phyloP scores from a whole-genome alignment of 2,888 invertebrate genomes.

The Pseudeuparius sepicola region DNA sequence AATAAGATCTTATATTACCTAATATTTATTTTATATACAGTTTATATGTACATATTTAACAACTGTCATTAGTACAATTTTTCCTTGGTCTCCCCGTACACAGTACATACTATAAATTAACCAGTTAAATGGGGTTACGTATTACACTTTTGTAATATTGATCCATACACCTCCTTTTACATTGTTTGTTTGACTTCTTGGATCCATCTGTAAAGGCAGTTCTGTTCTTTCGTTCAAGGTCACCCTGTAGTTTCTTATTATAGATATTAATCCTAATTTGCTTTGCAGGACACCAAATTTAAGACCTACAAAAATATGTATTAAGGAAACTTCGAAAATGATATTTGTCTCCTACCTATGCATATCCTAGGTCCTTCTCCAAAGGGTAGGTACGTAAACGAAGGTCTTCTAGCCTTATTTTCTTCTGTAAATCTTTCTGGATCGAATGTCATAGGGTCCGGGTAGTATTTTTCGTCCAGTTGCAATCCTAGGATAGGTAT shows the following conservation, averaged over 20 bases:
- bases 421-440: constrained; percentile 27
- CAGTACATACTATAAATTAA: no score
- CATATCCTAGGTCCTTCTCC: constrained; percentile 36
- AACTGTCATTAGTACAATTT: no score
- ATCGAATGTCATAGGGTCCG: constrained; percentile 27
- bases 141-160: no score
- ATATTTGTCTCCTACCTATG: no score
- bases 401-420: constrained; percentile 20
- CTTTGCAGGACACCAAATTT: constrained; percentile 32
- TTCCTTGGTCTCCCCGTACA: no score
- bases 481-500: constrained; percentile 30
- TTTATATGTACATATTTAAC: no score
- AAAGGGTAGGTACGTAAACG: constrained; percentile 30
- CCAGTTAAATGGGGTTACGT: no score
- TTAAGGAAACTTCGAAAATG: no score
- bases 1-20: no score
- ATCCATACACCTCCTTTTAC: constrained; percentile 25
- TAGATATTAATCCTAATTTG: constrained; percentile 28
- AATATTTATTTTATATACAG: no score
- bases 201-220: no score
- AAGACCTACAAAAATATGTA: constrained; percentile 24
- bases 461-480: constrained; percentile 26
- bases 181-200: no score
- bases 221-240: constrained; percentile 25
- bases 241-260: constrained; percentile 27